Evolutionary conservation across 2,113 vertebrate species (phyloP).

Genomic region (Cranoglanis bouderius): DNA sequence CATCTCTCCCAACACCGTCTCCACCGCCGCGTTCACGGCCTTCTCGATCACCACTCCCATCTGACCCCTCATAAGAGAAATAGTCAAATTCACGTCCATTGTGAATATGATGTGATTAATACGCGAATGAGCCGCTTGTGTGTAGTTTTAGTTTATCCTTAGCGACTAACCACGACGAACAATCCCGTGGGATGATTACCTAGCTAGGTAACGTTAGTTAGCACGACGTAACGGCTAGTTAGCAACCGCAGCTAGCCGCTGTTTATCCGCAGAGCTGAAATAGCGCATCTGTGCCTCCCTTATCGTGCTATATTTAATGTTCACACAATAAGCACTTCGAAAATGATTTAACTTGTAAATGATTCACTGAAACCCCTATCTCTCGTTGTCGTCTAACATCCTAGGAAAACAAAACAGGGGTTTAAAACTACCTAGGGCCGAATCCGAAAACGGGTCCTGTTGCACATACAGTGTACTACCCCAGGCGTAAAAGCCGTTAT

Average conservation of each 20-base stretch:
- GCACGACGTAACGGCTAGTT: background rate
- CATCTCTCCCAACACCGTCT: conserved; percentile 78
- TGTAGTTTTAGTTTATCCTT: background rate
- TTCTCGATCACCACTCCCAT: conserved; percentile 76
- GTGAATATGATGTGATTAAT: background rate
- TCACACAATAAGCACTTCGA: background rate
- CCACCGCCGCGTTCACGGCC: conserved; percentile 75
- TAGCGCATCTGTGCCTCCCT: background rate
- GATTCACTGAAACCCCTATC: background rate
- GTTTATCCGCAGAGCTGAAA: background rate
- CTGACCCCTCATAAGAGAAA: conserved; percentile 76
- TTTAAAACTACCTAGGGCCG: too few relatives aligned
- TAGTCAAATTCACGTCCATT: conserved; percentile 78
- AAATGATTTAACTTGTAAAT: background rate
- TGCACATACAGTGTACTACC: background rate
- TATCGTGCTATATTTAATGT: background rate
- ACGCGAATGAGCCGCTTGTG: background rate
- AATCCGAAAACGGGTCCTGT: background rate
- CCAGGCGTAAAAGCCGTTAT: background rate
- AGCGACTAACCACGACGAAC: background rate
- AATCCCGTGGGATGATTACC: background rate
- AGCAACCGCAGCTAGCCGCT: background rate
- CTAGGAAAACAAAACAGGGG: conserved; percentile 18
- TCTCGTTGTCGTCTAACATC: conserved; percentile 11
- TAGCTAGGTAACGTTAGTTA: background rate